Percentiles rank a stretch among this genome's conserved stretches.
phyloP scores from a whole-genome alignment of 1,140 invertebrate genomes.

The Drosophila varians region DNA sequence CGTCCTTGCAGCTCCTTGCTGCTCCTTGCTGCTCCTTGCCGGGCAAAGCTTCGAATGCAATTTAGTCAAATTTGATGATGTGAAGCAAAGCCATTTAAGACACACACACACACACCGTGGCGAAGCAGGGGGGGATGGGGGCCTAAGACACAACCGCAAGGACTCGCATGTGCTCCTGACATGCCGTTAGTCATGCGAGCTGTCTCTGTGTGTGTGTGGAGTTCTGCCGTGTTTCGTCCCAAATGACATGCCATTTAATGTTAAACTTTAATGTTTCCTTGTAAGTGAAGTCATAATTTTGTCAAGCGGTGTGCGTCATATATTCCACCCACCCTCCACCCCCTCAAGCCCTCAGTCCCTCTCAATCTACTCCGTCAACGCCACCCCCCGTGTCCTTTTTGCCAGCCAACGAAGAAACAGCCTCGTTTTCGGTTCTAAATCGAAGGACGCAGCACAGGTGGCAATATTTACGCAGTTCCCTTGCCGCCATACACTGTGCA shows the following conservation, averaged over 20 bases:
- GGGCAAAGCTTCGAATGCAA: constrained; percentile 46
- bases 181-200: constrained; percentile 48
- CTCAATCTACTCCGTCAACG: neutral
- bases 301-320: constrained; percentile 43
- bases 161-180: constrained; percentile 38
- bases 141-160: constrained; percentile 36
- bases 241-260: constrained; percentile 82
- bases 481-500: constrained; percentile 1
- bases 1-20: constrained; percentile 24
- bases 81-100: constrained; percentile 43
- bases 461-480: constrained; percentile 58
- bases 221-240: constrained; percentile 54
- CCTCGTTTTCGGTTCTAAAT: constrained; percentile 12
- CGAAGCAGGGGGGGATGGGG: too few species aligned
- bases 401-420: constrained; percentile 5
- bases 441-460: constrained; percentile 47
- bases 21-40: too few species aligned
- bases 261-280: constrained; percentile 81
- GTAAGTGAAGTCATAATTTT: constrained; percentile 82
- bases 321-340: neutral
- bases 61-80: constrained; percentile 70
- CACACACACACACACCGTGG: constrained; percentile 1
- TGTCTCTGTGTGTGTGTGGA: constrained; percentile 36
- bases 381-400: neutral
- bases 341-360: neutral